These are phyloP conservation scores for Nerophis ophidion DNA, from an alignment of 2,113 vertebrate genomes.

Conservation along the genomic window DNA sequence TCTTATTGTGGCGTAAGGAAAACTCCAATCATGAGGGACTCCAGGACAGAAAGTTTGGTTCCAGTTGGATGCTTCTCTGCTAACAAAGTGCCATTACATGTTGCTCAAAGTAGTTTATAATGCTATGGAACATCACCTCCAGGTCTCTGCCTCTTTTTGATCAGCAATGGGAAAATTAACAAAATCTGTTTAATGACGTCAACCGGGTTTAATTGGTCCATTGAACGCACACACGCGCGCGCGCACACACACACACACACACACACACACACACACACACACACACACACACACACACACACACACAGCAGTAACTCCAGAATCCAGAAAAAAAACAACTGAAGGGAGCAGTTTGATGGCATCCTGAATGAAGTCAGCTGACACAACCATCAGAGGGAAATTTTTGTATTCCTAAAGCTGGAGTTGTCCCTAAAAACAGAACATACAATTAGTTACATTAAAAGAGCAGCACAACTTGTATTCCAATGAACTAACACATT, in stretches of 20 bases:
- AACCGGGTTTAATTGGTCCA: conserved; percentile 17
- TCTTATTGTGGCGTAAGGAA: no score
- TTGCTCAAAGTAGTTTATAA: neutral
- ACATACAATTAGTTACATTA: neutral
- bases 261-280: conserved; percentile 14
- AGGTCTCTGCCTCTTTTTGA: neutral
- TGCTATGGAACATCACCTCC: no score
- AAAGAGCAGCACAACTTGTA: neutral
- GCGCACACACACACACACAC: conserved; percentile 37
- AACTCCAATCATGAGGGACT: no score
- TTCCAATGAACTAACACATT: neutral
- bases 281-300: no score
- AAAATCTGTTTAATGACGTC: conserved; percentile 1
- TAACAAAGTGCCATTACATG: neutral
- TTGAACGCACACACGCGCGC: conserved; percentile 15
- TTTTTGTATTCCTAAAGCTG: conserved; percentile 74
- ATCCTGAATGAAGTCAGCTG: conserved; percentile 2
- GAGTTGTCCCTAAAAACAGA: conserved; percentile 68
- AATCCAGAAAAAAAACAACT: no score
- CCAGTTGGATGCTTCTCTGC: no score
- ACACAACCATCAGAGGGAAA: conserved; percentile 49
- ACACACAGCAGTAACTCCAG: neutral
- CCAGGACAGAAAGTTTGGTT: no score
- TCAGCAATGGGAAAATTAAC: neutral
- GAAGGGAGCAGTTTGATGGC: neutral